phyloP scores from a whole-genome alignment of 2,797 vertebrate genomes.

The Melanotaenia trifasciata region DNA sequence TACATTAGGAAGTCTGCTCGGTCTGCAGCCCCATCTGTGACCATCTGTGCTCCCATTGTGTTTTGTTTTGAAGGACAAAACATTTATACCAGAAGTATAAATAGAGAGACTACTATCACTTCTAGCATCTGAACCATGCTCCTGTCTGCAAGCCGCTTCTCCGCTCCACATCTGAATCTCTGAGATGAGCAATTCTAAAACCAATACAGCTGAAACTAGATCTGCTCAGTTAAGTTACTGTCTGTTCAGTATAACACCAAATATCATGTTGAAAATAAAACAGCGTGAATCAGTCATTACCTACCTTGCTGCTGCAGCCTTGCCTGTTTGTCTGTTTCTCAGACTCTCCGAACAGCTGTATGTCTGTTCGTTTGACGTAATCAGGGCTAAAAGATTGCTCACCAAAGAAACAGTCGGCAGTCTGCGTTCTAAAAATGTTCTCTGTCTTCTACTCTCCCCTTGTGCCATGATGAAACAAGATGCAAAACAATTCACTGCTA shows the following conservation, averaged over 20 bases:
- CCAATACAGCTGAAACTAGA: conserved; percentile 60
- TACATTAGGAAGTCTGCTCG: conserved; percentile 81
- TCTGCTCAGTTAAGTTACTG: conserved; percentile 39
- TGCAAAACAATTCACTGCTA: conserved; percentile 67
- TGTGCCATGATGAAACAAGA: conserved; percentile 74
- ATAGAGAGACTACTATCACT: conserved; percentile 28
- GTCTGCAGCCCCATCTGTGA: conserved; percentile 79
- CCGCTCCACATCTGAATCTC: conserved; percentile 24
- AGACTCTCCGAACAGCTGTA: conserved; percentile 64
- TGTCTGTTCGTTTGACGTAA: conserved; percentile 70
- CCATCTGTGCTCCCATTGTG: conserved; percentile 80
- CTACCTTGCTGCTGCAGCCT: conserved; percentile 31
- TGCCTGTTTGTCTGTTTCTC: conserved; percentile 35
- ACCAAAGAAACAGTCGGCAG: conserved; percentile 69
- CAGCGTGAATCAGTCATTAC: conserved; percentile 27
- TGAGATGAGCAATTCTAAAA: conserved; percentile 56
- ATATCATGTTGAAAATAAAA: conserved; percentile 43
- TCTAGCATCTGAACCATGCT: conserved; percentile 14
- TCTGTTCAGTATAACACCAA: conserved; percentile 42
- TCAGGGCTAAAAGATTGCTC: conserved; percentile 70
- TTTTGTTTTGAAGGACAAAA: conserved; percentile 69
- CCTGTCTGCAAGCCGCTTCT: conserved; percentile 28
- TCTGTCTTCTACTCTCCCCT: conserved; percentile 57
- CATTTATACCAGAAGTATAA: conserved; percentile 40
- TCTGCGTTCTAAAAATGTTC: conserved; percentile 70